Percentiles rank a stretch among this genome's conserved stretches.
Evolutionary conservation across 1,140 invertebrate genomes (phyloP).

Genomic region (Heliconius congener): DNA sequence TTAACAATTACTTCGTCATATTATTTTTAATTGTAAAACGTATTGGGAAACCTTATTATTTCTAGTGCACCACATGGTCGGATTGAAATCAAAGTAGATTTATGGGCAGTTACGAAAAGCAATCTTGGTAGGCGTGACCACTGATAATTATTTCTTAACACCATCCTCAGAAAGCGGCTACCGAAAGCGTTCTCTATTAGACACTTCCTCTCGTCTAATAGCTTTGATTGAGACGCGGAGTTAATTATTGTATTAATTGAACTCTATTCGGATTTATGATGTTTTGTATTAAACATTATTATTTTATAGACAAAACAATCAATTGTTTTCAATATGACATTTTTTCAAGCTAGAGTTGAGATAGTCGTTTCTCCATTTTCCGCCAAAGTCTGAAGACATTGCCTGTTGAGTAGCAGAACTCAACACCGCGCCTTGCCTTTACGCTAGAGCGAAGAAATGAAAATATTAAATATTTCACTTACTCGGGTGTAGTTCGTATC

Average conservation of each 20-base stretch:
- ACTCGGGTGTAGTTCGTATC: too few relatives aligned
- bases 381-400: too few relatives aligned
- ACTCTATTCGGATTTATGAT: conserved; percentile 22
- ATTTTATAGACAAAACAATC: neutral
- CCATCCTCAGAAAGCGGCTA: conserved; percentile 66
- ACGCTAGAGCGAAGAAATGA: too few relatives aligned
- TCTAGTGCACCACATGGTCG: conserved; percentile 44
- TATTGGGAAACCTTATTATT: conserved; percentile 54
- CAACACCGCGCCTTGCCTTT: too few relatives aligned
- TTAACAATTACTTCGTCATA: conserved; percentile 49
- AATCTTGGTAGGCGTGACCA: conserved; percentile 74
- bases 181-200: conserved; percentile 65
- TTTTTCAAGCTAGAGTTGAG: too few relatives aligned
- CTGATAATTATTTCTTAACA: conserved; percentile 79
- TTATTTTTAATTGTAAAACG: conserved; percentile 54
- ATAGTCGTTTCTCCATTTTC: too few relatives aligned
- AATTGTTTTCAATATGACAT: too few relatives aligned
- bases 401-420: too few relatives aligned
- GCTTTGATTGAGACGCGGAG: conserved; percentile 65
- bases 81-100: conserved; percentile 61
- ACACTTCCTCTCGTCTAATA: conserved; percentile 67
- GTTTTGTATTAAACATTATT: neutral
- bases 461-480: too few relatives aligned
- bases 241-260: conserved; percentile 54
- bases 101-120: conserved; percentile 74